Conservation (phyloP, 2,888 invertebrate species). For the Junonia oenone region DNA sequence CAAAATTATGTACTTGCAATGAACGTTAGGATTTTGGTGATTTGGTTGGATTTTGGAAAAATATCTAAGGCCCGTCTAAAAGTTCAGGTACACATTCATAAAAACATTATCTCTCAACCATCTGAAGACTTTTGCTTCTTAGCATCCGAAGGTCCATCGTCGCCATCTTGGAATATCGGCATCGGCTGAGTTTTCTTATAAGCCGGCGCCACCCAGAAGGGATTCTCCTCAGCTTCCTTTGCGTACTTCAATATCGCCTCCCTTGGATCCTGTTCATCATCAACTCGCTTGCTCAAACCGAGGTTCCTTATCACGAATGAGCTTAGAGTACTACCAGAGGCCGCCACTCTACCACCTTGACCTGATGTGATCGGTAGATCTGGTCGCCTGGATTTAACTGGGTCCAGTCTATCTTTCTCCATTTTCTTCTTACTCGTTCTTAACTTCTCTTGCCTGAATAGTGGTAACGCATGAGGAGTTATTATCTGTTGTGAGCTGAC, state of each 20-base stretch:
- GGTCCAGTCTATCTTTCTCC: conserved; percentile 94
- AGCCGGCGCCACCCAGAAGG: conserved; percentile 97
- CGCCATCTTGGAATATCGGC: conserved; percentile 84
- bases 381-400: conserved; percentile 89
- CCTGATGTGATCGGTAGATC: conserved; percentile 94
- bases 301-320: conserved; percentile 97
- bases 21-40: too few species aligned
- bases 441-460: conserved; percentile 95
- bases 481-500: conserved; percentile 95
- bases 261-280: conserved; percentile 95
- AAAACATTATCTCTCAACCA: conserved; percentile 9
- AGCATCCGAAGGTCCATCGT: conserved; percentile 71
- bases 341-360: conserved; percentile 95
- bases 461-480: conserved; percentile 96
- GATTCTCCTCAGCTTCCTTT: conserved; percentile 96
- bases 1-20: too few species aligned
- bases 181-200: conserved; percentile 93
- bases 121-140: conserved; percentile 72
- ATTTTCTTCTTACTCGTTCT: conserved; percentile 93
- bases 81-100: background rate
- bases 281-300: conserved; percentile 93
- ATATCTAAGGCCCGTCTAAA: too few species aligned
- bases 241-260: conserved; percentile 97
- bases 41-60: too few species aligned
- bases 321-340: conserved; percentile 96